Base-by-base conservation (phyloP, 1,140 invertebrate genomes). In the Magallana gigas region DNA sequence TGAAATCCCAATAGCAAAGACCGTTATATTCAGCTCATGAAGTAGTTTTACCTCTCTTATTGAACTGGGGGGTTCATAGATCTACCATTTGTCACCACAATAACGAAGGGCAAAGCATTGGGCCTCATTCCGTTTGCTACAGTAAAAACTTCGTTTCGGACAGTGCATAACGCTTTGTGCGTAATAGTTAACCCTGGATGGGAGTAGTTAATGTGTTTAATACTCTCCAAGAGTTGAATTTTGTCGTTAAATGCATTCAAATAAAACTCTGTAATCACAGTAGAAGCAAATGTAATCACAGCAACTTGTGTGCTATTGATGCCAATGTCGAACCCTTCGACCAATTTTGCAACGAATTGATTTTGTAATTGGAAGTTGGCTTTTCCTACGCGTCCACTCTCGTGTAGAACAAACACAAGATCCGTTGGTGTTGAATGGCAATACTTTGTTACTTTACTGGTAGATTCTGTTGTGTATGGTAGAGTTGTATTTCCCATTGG, bases 31-130 rank as follows among this genome's bases (percentile, higher is more conserved):
- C 48, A 12, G 11, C n/a, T 23, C 12, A 36, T 87, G 76, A 11
- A 87, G 48, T 8, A n/a, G 58, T 11, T 11, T 3, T 56, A 80
- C 85, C 7, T 57, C 76, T 5, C 14, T 11, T 11, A 60, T 60
- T 11, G 86, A 84, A 23, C 23, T 14, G 16, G 8, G 9, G 58
- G 36, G 16, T 18, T 23, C 23, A 29, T 62, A 6, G 86, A 87
- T 14, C 84, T 60, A 11, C 86, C 86, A 48, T 87, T 81, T 23
- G 86, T 87, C 60, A 87, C 84, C 16, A 84, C 82, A 87, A 87
- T 87, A 23, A 87, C 58, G 23, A 87, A 68, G 81, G 83, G 57
- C 29, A 29, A 9, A n/a, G 71, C 85, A 59, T 29, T 36, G 7
- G 57, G 23, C 48, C 85, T 36, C 57, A 58, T 36, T 11, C 86